Percentiles rank a stretch among this genome's conserved stretches.
These are phyloP conservation scores for Leptinotarsa texana DNA, from an alignment of 1,140 invertebrate species.

Conservation along the genomic window DNA sequence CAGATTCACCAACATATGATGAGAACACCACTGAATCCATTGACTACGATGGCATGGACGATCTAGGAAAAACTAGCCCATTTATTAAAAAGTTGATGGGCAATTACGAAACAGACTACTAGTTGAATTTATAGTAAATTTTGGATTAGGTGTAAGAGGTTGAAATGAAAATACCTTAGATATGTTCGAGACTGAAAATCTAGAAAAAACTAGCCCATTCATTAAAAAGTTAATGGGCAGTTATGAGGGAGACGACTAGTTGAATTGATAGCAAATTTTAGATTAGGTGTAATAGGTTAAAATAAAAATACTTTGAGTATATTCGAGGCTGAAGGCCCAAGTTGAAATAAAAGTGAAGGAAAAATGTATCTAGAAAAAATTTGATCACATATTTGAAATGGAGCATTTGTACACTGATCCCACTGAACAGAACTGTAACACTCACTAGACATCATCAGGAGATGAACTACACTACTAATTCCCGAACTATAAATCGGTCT, in stretches of 20 bases:
- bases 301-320: too few species aligned
- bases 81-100: constrained; percentile 10
- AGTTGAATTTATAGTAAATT: background rate
- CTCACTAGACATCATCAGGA: too few species aligned
- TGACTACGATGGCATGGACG: constrained; percentile 13
- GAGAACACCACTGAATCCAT: constrained; percentile 18
- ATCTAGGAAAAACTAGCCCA: background rate
- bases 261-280: background rate
- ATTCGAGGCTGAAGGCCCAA: too few species aligned
- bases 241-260: constrained; percentile 10
- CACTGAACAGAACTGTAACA: too few species aligned
- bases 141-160: background rate
- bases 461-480: too few species aligned
- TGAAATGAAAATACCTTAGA: too few species aligned
- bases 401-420: too few species aligned
- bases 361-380: too few species aligned
- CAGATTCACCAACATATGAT: constrained; percentile 25
- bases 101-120: constrained; percentile 8
- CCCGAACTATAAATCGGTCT: too few species aligned
- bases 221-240: constrained; percentile 5
- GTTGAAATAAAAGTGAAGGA: too few species aligned
- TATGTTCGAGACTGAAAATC: constrained; percentile 1
- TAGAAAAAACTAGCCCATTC: background rate
- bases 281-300: constrained; percentile 2
- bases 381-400: too few species aligned